phyloP scores from a whole-genome alignment of 2,797 vertebrate genomes.

The Myiotriccus ornatus region DNA sequence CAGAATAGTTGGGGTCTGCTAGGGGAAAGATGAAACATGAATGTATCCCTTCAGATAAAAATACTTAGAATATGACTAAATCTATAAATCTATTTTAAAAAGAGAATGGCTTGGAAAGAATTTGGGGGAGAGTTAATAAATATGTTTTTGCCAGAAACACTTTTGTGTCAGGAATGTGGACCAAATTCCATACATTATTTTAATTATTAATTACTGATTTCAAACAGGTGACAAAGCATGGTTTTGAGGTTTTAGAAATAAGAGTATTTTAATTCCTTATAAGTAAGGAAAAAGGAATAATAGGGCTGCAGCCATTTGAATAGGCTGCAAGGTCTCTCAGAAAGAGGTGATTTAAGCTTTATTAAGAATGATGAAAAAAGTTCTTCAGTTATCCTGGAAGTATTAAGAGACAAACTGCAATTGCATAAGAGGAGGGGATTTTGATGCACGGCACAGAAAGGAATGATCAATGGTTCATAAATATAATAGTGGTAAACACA shows the following conservation, averaged over 20 bases:
- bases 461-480: constrained; percentile 47
- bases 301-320: neutral
- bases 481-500: constrained; percentile 32
- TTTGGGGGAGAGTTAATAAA: neutral
- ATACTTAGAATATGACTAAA: neutral
- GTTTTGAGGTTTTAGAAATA: neutral
- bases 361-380: neutral
- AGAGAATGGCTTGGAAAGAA: neutral
- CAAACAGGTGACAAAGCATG: neutral
- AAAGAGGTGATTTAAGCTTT: constrained; percentile 21
- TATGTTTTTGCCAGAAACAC: neutral
- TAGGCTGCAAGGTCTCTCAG: neutral
- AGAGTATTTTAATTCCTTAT: neutral
- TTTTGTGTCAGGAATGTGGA: neutral
- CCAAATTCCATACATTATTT: neutral
- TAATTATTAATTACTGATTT: constrained; percentile 1
- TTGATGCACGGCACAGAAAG: constrained; percentile 24
- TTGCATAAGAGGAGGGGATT: neutral
- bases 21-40: neutral
- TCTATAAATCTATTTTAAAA: neutral
- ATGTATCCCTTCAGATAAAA: neutral
- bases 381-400: neutral
- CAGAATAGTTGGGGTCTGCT: neutral
- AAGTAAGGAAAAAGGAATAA: neutral
- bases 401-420: neutral